Evolutionary conservation across 2,113 vertebrate species (phyloP), one percentile per base, ranked within the genome.

Genomic region (Alectura lathami): DNA sequence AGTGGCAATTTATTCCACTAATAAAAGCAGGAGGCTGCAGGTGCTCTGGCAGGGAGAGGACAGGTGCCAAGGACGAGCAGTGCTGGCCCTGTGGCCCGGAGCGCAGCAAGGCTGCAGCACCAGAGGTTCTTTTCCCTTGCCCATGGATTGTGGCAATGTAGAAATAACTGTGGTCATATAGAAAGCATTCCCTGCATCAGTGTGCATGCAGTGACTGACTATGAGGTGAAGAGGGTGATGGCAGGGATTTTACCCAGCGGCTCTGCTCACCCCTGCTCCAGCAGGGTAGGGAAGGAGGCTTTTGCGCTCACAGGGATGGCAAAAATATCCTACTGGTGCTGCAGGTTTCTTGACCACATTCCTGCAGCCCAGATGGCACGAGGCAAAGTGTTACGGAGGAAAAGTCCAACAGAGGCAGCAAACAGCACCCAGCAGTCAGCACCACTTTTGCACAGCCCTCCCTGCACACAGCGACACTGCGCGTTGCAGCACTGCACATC

Each of bases 1-100:
- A 92, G 91, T 89, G 92, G 90, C 77, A 91, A 87, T 94, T 96
- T 94, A 90, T 87, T 93, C 93, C 86, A 51, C 70, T 89, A 80
- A 93, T 96, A 93, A 96, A 96, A 94, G 24, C 1, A 72, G 86
- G 78, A 88, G 86, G 92, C 78, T 47, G 77, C 82, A 77, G 86
- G 91, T 64, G 96, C 79, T 67, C 66, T 83, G 79, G 86, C 84
- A 83, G 69, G 40, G 38, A 42, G 47, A 12, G 5, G 13, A 66
- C 3, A 9, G 66, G 60, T 26, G 32, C 64, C 17, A 54, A 18
- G 45, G 30, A 15, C 14, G 70, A 40, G 29, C 38, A 21, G 81
- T 73, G 75, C 36, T 1, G 51, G 48, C 43, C 48, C 48, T 45
- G 63, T 83, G 43, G 82, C 68, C 1, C 48, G 2, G 3, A 88